These are phyloP conservation scores for Lateolabrax maculatus DNA, from an alignment of 2,797 vertebrate species.

Conservation along the genomic window DNA sequence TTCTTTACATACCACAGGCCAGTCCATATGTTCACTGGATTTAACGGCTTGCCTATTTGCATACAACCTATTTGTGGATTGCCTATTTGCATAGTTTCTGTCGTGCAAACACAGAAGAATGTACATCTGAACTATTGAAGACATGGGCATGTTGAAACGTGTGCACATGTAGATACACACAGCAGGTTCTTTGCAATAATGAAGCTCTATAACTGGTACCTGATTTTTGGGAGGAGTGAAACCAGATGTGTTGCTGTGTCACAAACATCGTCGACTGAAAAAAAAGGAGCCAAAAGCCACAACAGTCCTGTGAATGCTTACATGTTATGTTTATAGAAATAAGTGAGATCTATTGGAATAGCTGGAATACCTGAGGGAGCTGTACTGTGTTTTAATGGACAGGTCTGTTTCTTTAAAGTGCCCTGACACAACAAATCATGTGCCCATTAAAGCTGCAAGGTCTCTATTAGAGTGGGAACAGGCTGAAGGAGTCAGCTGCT, in stretches of 20 bases:
- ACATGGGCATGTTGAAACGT: background rate
- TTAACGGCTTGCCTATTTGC: too few species aligned
- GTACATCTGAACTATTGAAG: background rate
- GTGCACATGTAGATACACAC: background rate
- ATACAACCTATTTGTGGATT: too few species aligned
- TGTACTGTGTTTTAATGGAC: slow-evolving; percentile 32
- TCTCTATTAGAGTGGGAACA: background rate
- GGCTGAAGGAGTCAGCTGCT: background rate
- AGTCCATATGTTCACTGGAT: too few species aligned
- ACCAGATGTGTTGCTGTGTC: slow-evolving; percentile 40
- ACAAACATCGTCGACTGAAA: background rate
- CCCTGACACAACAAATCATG: slow-evolving; percentile 40
- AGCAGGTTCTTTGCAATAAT: background rate
- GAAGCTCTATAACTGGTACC: slow-evolving; percentile 32
- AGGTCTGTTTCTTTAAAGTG: slow-evolving; percentile 19
- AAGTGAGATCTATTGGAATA: background rate
- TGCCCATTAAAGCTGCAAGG: slow-evolving; percentile 22
- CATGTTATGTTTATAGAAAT: background rate
- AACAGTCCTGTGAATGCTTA: background rate
- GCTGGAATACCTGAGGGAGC: slow-evolving; percentile 18
- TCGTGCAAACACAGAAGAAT: background rate
- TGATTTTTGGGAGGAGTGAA: slow-evolving; percentile 24
- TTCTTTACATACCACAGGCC: background rate
- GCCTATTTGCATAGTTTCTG: too few species aligned
- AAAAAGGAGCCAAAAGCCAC: too few species aligned